These are phyloP conservation scores for Sarcophaga rosellei DNA, from an alignment of 2,888 invertebrate species.

Conservation along the genomic window DNA sequence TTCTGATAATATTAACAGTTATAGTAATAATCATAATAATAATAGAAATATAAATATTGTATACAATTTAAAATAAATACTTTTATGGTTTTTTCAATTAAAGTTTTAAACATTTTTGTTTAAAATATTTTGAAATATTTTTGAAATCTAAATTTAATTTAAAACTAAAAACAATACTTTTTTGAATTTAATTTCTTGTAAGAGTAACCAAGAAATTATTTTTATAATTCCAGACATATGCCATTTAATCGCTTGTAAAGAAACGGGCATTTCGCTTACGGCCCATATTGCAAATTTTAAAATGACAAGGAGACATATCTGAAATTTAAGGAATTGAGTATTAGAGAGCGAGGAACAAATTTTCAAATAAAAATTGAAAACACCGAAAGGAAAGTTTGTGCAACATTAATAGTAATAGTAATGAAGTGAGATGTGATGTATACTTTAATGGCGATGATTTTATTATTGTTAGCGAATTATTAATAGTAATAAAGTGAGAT, in stretches of 20 bases:
- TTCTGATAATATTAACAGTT: neutral
- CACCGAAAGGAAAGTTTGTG: too few relatives aligned
- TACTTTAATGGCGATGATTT: too few relatives aligned
- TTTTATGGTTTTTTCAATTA: constrained; percentile 37
- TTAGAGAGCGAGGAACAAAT: neutral
- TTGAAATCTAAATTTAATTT: neutral
- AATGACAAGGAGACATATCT: constrained; percentile 86
- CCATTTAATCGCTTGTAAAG: constrained; percentile 51
- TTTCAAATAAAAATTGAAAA: too few relatives aligned
- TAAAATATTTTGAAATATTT: neutral
- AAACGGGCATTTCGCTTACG: constrained; percentile 82
- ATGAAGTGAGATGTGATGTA: too few relatives aligned
- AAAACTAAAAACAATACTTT: constrained; percentile 55
- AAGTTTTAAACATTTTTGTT: too few relatives aligned
- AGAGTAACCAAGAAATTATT: neutral
- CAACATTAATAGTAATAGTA: too few relatives aligned
- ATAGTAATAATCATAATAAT: neutral
- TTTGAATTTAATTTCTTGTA: constrained; percentile 15
- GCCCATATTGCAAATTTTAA: constrained; percentile 88
- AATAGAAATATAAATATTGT: neutral
- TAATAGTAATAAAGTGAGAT: too few relatives aligned
- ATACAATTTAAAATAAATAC: constrained; percentile 46
- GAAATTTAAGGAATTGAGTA: constrained; percentile 73
- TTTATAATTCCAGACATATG: neutral
- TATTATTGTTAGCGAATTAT: too few relatives aligned